phyloP scores from a whole-genome alignment of 2,888 invertebrate species.

The Drosophila prostipennis region DNA sequence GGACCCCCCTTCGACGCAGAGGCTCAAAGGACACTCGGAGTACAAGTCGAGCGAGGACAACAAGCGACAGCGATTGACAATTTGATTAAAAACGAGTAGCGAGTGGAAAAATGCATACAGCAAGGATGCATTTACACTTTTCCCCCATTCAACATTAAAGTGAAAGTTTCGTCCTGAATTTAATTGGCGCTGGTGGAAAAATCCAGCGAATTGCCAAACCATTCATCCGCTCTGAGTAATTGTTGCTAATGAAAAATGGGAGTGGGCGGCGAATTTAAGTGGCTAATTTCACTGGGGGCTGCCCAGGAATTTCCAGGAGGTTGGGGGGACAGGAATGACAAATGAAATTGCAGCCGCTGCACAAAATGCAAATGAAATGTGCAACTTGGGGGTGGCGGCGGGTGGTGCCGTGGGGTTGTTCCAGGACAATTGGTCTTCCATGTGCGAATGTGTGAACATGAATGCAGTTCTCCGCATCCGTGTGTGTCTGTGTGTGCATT shows the following conservation, averaged over 20 bases:
- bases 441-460: slow-evolving; percentile 73
- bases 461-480: slow-evolving; percentile 32
- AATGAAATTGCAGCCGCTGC: slow-evolving; percentile 77
- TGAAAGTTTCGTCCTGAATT: slow-evolving; percentile 63
- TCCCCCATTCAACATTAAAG: slow-evolving; percentile 57
- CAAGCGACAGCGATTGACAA: slow-evolving; percentile 74
- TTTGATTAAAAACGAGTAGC: slow-evolving; percentile 76
- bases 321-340: slow-evolving; percentile 47
- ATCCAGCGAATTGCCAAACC: slow-evolving; percentile 31
- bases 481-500: slow-evolving; percentile 39
- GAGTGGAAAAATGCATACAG: slow-evolving; percentile 39
- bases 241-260: slow-evolving; percentile 73
- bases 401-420: slow-evolving; percentile 2
- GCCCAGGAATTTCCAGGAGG: slow-evolving; percentile 52
- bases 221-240: slow-evolving; percentile 75
- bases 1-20: slow-evolving; percentile 10
- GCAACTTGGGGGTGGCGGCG: slow-evolving; percentile 15
- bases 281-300: slow-evolving; percentile 75
- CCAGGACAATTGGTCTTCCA: slow-evolving; percentile 55
- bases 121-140: slow-evolving; percentile 36
- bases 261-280: slow-evolving; percentile 65
- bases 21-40: slow-evolving; percentile 40
- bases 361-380: slow-evolving; percentile 77
- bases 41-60: slow-evolving; percentile 41
- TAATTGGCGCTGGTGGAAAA: slow-evolving; percentile 39